Base-by-base conservation (phyloP, 2,888 invertebrate species). In the Volucella inanis region DNA sequence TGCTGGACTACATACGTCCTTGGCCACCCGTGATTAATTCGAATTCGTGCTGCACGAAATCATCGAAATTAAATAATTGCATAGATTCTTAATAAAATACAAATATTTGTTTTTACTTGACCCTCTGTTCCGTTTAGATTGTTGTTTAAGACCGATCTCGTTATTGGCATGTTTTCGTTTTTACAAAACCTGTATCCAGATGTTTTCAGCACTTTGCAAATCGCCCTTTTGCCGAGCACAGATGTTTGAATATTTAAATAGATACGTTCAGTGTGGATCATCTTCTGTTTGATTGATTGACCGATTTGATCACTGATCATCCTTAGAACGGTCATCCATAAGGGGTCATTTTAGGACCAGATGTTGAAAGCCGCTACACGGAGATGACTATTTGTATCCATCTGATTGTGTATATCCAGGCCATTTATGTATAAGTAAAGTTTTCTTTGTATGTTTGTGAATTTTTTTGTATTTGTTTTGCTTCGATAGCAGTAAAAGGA, bases 191-290 rank as follows among this genome's bases (percentile, higher is more conserved):
- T 71, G 71, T 14, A 14, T 67, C 76, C 85, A 85, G 85, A 85
- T 85, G 85, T 85, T 79, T 72, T 79, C 79, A 57, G 38, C 79
- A 72, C 79, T 68, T 78, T 75, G 76, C 76, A 67, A 75, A 76
- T 67, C 59, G 45, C 54, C 52, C 59, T 39, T 10, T 3, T 59
- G 4, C 31, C 52, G 18, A 39, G 10, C 77, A 77, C 85, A 85
- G 85, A 85, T 85, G 85, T 81, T 85, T 85, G 85, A 85, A 85
- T 81, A 67, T 59, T 77, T 85, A 85, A 85, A 85, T 85, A 85
- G 80, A 80, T 76, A 71, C 62, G 64, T 78, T 78, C 80, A 50
- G 67, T 45, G 65, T 70, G 68, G 71, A 80, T 85, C 72, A 72
- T 81, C 85, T 61, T 76, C 61, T 81, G 85, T 67, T 85, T 85